phyloP scores from a whole-genome alignment of 92 coral and sea anemone species.

The Porites cylindrica region DNA sequence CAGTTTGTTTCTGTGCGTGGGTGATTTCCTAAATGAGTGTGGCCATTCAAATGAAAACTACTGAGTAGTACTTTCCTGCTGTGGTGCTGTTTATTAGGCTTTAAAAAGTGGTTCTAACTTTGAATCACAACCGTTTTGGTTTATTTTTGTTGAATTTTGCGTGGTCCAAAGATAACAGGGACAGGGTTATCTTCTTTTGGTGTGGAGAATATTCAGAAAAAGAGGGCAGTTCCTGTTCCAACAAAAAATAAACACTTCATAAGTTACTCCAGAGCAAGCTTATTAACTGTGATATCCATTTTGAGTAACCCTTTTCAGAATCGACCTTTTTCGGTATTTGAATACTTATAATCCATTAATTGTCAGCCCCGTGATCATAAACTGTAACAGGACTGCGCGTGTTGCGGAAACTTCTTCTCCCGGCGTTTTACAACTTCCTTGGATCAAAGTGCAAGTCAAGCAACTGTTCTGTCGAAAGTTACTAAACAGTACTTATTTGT shows the following conservation, averaged over 20 bases:
- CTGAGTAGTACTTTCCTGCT: background rate
- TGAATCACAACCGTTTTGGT: too few relatives aligned
- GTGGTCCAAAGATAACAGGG: background rate
- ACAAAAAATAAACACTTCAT: background rate
- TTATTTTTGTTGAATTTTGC: too few relatives aligned
- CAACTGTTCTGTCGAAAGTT: background rate
- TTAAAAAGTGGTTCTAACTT: background rate
- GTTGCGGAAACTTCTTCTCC: background rate
- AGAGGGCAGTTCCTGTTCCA: background rate
- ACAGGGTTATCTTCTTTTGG: background rate
- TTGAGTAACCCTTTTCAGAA: too few relatives aligned
- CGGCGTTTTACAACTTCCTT: background rate
- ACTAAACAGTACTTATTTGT: background rate
- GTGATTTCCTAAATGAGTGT: background rate
- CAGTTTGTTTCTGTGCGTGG: background rate
- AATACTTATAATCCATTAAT: background rate
- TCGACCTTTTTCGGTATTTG: background rate
- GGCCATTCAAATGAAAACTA: background rate
- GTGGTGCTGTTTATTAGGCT: slow-evolving; percentile 1
- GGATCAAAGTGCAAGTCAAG: background rate
- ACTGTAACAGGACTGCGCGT: background rate
- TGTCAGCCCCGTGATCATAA: background rate
- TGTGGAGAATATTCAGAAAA: background rate
- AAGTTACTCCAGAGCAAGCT: background rate
- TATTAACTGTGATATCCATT: too few relatives aligned